Evolutionary conservation across 2,797 vertebrate genomes (phyloP).

Genomic region (Myotis pilosus): DNA sequence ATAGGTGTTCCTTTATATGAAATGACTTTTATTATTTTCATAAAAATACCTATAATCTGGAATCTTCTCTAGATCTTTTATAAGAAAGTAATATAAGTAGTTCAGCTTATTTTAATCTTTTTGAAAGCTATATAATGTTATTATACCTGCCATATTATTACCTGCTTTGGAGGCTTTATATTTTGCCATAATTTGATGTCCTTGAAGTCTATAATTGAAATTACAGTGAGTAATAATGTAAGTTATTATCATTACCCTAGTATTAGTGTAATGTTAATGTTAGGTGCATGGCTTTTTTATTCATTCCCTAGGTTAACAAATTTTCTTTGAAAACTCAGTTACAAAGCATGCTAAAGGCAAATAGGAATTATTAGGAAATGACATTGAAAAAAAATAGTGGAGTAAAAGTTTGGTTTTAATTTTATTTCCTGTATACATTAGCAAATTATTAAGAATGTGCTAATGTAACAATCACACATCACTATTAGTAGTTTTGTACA

Average conservation of each 20-base stretch:
- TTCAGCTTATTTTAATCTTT: background rate
- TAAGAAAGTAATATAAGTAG: background rate
- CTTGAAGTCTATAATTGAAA: background rate
- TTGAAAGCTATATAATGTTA: background rate
- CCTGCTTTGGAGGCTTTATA: background rate
- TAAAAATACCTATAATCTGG: background rate
- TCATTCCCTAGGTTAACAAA: background rate
- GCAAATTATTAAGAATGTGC: background rate
- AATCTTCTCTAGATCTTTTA: background rate
- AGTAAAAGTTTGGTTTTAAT: slow-evolving; percentile 3
- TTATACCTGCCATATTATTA: background rate
- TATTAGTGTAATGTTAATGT: background rate
- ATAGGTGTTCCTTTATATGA: background rate
- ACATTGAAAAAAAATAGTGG: background rate
- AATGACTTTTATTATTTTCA: slow-evolving; percentile 27
- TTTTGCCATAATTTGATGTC: background rate
- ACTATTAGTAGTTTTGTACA: background rate
- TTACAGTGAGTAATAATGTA: background rate
- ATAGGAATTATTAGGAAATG: background rate
- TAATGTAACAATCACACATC: background rate
- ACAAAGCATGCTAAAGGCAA: background rate
- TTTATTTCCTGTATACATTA: background rate
- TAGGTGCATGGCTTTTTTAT: background rate
- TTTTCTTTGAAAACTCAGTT: background rate
- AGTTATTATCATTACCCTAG: background rate